A percentile compares a stretch with the other conserved stretches of the same genome.
Conservation (phyloP, 2,113 vertebrate species). For the Acrocephalus arundinaceus region DNA sequence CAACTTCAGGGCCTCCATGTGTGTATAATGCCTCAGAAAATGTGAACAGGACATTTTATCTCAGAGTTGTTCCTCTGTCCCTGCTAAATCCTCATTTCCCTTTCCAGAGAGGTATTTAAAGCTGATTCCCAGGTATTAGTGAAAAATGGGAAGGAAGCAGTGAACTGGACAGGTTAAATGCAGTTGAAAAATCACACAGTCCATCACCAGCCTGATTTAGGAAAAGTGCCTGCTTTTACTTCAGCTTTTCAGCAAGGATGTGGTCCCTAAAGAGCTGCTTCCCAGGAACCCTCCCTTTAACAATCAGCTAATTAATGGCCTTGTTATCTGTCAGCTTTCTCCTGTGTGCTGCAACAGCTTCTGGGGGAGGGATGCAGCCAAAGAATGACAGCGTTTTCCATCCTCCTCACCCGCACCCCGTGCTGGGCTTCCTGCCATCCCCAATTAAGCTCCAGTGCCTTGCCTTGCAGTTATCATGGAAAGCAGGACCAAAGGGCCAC, state of each 20-base stretch:
- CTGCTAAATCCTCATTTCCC: background rate
- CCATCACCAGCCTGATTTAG: background rate
- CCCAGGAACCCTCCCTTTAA: background rate
- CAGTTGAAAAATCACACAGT: background rate
- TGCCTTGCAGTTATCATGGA: background rate
- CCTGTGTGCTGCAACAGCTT: background rate
- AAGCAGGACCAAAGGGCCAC: conserved; percentile 31
- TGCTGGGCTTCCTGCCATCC: conserved; percentile 49
- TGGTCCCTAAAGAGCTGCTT: background rate
- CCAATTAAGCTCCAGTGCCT: conserved; percentile 5
- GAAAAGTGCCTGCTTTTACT: background rate
- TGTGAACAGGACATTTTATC: background rate
- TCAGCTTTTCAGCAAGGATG: background rate
- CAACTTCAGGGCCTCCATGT: background rate
- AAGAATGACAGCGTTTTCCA: background rate
- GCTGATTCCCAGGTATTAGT: background rate
- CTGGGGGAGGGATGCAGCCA: conserved; percentile 7
- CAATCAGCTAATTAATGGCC: conserved; percentile 44
- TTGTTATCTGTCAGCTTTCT: conserved; percentile 42
- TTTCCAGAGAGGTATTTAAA: background rate
- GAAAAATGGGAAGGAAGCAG: background rate
- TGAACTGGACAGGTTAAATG: background rate
- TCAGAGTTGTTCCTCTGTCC: background rate
- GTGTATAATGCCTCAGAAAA: fast-evolving
- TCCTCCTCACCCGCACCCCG: background rate